Conservation (phyloP, 2,113 vertebrate genomes). For the Salvator merianae region DNA sequence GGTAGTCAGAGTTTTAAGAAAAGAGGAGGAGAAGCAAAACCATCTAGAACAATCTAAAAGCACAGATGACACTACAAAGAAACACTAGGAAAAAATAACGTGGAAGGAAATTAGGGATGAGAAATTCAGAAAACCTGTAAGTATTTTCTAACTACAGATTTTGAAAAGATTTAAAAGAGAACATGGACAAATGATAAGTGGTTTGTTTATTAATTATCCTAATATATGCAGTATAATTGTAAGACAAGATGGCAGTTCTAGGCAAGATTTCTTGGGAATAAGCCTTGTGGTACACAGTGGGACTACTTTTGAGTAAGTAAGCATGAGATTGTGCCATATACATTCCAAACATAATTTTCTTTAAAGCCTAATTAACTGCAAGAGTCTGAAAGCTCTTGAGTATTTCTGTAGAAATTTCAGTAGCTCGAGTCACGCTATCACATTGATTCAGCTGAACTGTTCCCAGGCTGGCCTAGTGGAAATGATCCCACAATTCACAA, state of each 20-base stretch:
- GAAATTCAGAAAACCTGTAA: background rate
- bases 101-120: background rate
- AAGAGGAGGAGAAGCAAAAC: too few relatives aligned
- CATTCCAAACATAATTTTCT: constrained; percentile 29
- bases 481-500: constrained; percentile 34
- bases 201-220: constrained; percentile 44
- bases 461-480: constrained; percentile 24
- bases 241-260: constrained; percentile 2
- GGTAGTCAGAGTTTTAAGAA: too few relatives aligned
- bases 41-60: too few relatives aligned
- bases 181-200: constrained; percentile 9
- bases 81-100: background rate
- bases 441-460: constrained; percentile 14
- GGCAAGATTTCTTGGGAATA: background rate
- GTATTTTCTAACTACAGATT: constrained; percentile 29
- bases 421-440: background rate
- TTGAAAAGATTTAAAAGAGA: constrained; percentile 13
- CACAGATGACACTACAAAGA: background rate
- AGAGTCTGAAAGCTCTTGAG: constrained; percentile 29
- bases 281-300: background rate
- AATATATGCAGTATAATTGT: constrained; percentile 22
- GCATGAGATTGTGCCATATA: background rate
- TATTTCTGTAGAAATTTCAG: constrained; percentile 7
- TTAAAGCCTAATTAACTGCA: constrained; percentile 37
- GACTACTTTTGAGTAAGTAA: background rate